Conservation (phyloP, 2,888 invertebrate species). For the Drosophila setosimentum region DNA sequence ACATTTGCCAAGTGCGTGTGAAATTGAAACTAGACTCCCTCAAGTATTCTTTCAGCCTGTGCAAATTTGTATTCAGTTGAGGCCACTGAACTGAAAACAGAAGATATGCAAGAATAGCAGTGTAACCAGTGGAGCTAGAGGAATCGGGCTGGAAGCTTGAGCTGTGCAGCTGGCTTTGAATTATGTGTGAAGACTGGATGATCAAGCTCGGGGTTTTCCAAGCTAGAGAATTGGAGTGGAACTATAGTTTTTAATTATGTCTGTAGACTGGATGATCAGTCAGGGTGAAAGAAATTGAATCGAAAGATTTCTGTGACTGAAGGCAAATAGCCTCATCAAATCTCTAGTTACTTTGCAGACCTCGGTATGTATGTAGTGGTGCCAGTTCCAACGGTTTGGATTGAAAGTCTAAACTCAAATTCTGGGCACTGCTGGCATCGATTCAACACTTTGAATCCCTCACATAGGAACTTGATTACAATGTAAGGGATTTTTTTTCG, state of each 20-base stretch:
- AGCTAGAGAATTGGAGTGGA: not conserved
- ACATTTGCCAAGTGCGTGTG: conserved; percentile 75
- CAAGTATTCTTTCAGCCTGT: conserved; percentile 25
- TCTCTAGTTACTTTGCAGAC: not conserved
- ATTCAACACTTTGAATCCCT: not conserved
- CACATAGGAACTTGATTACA: not conserved
- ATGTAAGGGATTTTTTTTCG: too few relatives aligned
- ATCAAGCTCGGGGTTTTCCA: not conserved
- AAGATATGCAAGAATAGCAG: conserved; percentile 19
- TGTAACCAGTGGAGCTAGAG: not conserved
- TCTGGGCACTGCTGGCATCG: not conserved
- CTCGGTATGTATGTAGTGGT: not conserved
- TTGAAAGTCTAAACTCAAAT: not conserved
- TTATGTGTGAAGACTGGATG: not conserved
- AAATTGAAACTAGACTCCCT: conserved; percentile 73
- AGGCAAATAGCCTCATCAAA: not conserved
- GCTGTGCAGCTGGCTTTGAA: not conserved
- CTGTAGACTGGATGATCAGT: not conserved
- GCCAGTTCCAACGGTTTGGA: not conserved
- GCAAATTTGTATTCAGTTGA: conserved; percentile 9
- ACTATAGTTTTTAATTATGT: not conserved
- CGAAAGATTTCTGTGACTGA: too few relatives aligned
- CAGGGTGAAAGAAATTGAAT: not conserved
- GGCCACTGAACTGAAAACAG: conserved; percentile 22
- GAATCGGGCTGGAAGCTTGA: not conserved